phyloP scores from a whole-genome alignment of 2,113 vertebrate species.

The Eonycteris spelaea region DNA sequence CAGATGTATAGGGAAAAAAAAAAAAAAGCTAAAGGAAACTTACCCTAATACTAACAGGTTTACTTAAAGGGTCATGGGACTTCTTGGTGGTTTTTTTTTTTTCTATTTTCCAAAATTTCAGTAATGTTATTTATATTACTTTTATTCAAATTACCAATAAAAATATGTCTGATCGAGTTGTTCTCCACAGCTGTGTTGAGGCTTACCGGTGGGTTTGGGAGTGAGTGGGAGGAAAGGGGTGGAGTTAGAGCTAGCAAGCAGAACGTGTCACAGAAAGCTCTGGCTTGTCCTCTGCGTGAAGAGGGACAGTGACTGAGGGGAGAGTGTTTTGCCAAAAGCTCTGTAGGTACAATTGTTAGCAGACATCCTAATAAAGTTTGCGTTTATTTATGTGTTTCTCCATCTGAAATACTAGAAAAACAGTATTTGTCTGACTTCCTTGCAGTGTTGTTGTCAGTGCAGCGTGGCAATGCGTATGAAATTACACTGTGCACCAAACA shows the following conservation, averaged over 20 bases:
- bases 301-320: not conserved
- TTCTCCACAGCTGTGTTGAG: constrained; percentile 69
- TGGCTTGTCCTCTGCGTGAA: not conserved
- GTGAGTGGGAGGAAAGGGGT: constrained; percentile 71
- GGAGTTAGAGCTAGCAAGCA: constrained; percentile 45
- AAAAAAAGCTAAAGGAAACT: constrained; percentile 48
- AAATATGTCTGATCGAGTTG: constrained; percentile 61
- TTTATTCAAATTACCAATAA: constrained; percentile 75
- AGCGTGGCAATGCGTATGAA: not conserved
- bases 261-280: not conserved
- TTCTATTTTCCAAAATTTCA: constrained; percentile 73
- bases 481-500: not conserved
- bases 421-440: not conserved
- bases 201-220: constrained; percentile 46
- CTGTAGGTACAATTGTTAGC: not conserved
- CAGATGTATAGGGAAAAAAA: not conserved
- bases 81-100: constrained; percentile 55
- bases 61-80: constrained; percentile 63
- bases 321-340: not conserved
- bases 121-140: constrained; percentile 69
- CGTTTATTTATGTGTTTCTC: not conserved
- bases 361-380: not conserved
- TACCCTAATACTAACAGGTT: not conserved
- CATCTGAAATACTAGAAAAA: not conserved
- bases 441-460: not conserved